phyloP scores from a whole-genome alignment of 2,888 invertebrate genomes.

The Steinernema scapterisci region DNA sequence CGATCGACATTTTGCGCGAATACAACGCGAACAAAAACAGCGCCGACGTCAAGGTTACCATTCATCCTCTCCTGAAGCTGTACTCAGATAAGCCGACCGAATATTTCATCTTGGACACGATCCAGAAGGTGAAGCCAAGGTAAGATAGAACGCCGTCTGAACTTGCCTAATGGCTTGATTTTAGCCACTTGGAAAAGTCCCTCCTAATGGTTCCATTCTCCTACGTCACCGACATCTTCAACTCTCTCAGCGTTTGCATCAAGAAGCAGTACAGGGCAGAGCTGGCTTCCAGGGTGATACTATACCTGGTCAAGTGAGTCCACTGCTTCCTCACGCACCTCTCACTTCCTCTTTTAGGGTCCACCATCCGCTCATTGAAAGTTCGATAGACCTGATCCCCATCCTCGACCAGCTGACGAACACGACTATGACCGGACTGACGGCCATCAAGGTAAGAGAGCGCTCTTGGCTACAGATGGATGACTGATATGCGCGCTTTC shows the following conservation, averaged over 20 bases:
- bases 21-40: constrained; percentile 43
- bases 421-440: not conserved
- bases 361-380: constrained; percentile 76
- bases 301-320: constrained; percentile 73
- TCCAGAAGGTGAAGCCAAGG: constrained; percentile 82
- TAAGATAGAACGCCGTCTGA: not conserved
- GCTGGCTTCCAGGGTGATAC: constrained; percentile 77
- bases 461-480: too few relatives aligned
- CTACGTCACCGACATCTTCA: constrained; percentile 79
- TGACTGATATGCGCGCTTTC: too few relatives aligned
- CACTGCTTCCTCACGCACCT: not conserved
- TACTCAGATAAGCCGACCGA: constrained; percentile 77
- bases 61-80: constrained; percentile 83
- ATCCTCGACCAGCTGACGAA: constrained; percentile 75
- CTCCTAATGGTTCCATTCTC: constrained; percentile 83
- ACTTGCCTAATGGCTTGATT: constrained; percentile 57
- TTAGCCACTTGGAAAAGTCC: constrained; percentile 87
- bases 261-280: constrained; percentile 78
- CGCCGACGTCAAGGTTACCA: constrained; percentile 64
- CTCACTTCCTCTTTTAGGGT: constrained; percentile 46
- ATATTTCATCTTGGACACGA: constrained; percentile 81
- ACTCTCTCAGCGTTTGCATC: constrained; percentile 77
- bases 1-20: constrained; percentile 77
- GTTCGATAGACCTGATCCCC: constrained; percentile 76
- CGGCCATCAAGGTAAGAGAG: constrained; percentile 70